Evolutionary conservation across 2,888 invertebrate species (phyloP).

Genomic region (Dryobotodes eremita): DNA sequence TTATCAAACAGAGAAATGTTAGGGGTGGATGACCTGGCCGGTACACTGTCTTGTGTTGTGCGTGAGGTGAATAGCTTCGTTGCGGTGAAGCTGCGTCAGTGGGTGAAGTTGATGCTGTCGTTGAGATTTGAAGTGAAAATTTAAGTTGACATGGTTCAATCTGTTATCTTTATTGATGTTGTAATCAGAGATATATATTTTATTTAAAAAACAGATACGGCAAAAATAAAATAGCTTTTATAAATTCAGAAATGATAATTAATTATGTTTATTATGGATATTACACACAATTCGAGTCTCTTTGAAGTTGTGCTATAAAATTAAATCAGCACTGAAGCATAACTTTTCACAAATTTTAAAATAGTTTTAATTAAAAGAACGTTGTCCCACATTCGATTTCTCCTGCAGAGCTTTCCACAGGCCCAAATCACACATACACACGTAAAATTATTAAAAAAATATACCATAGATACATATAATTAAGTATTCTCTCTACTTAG

Average conservation of each 20-base stretch:
- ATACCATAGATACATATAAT: not conserved
- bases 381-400: not conserved
- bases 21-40: conserved; percentile 41
- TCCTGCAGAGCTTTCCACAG: not conserved
- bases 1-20: conserved; percentile 53
- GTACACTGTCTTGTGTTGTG: conserved; percentile 36
- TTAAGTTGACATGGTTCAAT: not conserved
- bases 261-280: not conserved
- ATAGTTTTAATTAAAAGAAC: not conserved
- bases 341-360: not conserved
- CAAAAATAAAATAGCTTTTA: not conserved
- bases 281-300: not conserved
- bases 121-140: not conserved
- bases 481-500: not conserved
- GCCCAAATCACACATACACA: not conserved
- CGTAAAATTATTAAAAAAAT: not conserved
- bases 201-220: not conserved
- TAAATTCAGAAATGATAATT: not conserved
- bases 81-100: conserved; percentile 27
- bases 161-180: not conserved
- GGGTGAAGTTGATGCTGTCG: conserved; percentile 15
- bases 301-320: not conserved
- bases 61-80: conserved; percentile 58
- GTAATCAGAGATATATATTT: not conserved
- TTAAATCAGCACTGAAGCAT: not conserved